Percentiles rank a stretch among this genome's conserved stretches.
phyloP scores from a whole-genome alignment of 1,140 invertebrate species.

The Eurosta solidaginis region DNA sequence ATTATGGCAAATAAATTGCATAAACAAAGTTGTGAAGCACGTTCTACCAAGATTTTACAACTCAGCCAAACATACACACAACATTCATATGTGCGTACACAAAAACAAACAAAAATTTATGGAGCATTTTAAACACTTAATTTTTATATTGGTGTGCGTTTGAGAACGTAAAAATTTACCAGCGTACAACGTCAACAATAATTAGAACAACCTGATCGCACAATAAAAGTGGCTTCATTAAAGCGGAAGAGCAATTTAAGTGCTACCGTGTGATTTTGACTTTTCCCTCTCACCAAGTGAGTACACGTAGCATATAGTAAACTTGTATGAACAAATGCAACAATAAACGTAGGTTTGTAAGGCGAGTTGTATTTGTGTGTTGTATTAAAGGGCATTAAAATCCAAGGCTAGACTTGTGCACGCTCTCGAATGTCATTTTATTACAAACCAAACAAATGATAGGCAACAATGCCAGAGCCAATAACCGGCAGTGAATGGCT shows the following conservation, averaged over 20 bases:
- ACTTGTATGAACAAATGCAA: neutral
- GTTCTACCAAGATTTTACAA: neutral
- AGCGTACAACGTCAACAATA: neutral
- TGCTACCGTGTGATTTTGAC: neutral
- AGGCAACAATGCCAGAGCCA: slow-evolving; percentile 3
- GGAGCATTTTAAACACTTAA: neutral
- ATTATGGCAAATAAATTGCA: neutral
- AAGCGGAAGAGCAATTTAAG: neutral
- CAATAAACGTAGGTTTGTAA: too few species aligned
- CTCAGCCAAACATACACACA: neutral
- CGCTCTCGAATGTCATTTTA: slow-evolving; percentile 16
- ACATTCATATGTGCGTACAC: neutral
- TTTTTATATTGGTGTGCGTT: neutral
- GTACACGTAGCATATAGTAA: neutral
- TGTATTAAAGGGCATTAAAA: too few species aligned
- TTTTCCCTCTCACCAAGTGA: neutral
- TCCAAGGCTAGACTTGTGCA: neutral
- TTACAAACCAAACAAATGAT: neutral
- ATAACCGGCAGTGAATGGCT: neutral
- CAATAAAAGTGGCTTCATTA: slow-evolving; percentile 26
- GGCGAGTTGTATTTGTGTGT: too few species aligned
- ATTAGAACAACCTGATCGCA: slow-evolving; percentile 8
- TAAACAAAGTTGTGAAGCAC: slow-evolving; percentile 17
- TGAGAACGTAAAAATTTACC: neutral
- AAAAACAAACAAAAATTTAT: neutral